Evolutionary conservation across 1,140 invertebrate genomes (phyloP).

Genomic region (Drosophila sturtevanti): DNA sequence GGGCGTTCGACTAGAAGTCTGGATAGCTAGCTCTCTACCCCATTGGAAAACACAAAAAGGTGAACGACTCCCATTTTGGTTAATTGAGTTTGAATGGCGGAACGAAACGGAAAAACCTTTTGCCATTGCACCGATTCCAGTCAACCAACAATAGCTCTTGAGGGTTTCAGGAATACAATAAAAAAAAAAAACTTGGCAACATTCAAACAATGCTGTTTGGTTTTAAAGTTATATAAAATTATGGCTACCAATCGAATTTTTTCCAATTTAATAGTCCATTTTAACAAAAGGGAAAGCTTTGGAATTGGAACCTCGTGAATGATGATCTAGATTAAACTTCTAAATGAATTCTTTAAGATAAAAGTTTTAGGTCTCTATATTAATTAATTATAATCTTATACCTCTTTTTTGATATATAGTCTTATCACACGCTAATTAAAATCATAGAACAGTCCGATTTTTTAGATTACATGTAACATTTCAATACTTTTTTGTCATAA

Average conservation of each 20-base stretch:
- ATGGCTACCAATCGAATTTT: not conserved
- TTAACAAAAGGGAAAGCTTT: not conserved
- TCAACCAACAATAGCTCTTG: slow-evolving; percentile 9
- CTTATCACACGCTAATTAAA: too few species aligned
- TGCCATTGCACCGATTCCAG: slow-evolving; percentile 47
- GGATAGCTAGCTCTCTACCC: slow-evolving; percentile 3
- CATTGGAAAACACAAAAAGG: slow-evolving; percentile 30
- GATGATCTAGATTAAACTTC: too few species aligned
- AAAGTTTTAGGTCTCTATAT: too few species aligned
- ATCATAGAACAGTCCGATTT: too few species aligned
- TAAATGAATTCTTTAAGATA: too few species aligned
- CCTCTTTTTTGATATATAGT: too few species aligned
- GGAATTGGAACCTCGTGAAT: not conserved
- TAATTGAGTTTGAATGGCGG: slow-evolving; percentile 72
- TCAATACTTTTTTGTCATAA: too few species aligned
- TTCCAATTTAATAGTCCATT: not conserved
- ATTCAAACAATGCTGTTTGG: not conserved
- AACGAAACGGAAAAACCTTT: slow-evolving; percentile 53
- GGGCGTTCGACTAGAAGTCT: slow-evolving; percentile 33
- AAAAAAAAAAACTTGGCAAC: not conserved
- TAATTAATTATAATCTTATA: too few species aligned
- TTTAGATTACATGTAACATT: too few species aligned
- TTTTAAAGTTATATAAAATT: not conserved
- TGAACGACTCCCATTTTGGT: slow-evolving; percentile 73
- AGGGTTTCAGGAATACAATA: slow-evolving; percentile 18